phyloP scores from a whole-genome alignment of 2,888 invertebrate genomes.

The Cenopis cana region DNA sequence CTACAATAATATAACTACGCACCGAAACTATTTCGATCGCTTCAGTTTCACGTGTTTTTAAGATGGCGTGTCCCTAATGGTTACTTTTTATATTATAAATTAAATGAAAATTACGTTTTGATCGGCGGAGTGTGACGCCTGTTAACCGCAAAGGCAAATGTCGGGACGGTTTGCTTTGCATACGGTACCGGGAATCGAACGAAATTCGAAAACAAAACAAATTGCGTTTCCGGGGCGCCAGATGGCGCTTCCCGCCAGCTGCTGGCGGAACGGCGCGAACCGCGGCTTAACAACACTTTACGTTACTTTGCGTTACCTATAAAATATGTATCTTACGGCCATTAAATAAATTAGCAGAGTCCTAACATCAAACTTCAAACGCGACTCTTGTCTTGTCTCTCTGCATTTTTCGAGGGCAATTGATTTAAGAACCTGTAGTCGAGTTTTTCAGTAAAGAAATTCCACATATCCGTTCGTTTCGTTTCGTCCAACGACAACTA shows the following conservation, averaged over 20 bases:
- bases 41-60: constrained; percentile 13
- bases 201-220: constrained; percentile 75
- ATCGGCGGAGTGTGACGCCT: constrained; percentile 56
- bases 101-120: constrained; percentile 45
- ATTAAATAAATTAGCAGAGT: no score
- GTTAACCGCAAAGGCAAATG: constrained; percentile 64
- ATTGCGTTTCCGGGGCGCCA: constrained; percentile 80
- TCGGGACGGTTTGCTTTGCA: constrained; percentile 51
- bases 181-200: constrained; percentile 62
- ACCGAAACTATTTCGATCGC: constrained; percentile 19
- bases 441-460: no score
- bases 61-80: constrained; percentile 25
- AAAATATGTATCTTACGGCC: neutral
- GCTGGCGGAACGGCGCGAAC: constrained; percentile 61
- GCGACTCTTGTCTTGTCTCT: no score
- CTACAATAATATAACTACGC: constrained; percentile 28
- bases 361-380: no score
- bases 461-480: no score
- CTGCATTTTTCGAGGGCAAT: no score
- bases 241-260: constrained; percentile 85
- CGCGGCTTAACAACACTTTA: constrained; percentile 51
- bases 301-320: constrained; percentile 1
- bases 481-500: neutral
- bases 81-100: constrained; percentile 2
- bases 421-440: no score